A percentile compares a stretch with the other conserved stretches of the same genome.
Evolutionary conservation across 2,797 vertebrate species (phyloP).

Genomic region (Falco naumanni): DNA sequence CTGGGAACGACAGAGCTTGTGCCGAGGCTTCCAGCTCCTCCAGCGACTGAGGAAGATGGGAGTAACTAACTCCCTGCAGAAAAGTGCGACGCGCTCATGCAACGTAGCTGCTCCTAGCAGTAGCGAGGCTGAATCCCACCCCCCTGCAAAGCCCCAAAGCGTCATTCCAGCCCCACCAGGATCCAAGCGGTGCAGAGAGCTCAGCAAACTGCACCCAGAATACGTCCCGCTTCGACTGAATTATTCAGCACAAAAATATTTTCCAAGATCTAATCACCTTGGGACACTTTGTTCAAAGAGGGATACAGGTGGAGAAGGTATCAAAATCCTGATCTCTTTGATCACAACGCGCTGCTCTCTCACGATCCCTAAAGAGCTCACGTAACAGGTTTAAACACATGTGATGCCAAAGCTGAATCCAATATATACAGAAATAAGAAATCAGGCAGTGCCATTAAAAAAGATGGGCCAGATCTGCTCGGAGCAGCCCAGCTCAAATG

Average conservation of each 20-base stretch:
- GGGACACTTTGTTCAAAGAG: neutral
- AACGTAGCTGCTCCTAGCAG: neutral
- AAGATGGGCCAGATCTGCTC: neutral
- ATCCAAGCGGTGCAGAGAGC: neutral
- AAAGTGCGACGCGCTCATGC: fast-evolving
- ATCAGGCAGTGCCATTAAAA: neutral
- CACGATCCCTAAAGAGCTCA: neutral
- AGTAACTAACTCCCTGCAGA: neutral
- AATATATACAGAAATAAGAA: neutral
- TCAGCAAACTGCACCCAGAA: neutral
- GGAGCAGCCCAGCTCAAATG: neutral
- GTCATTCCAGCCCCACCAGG: no score
- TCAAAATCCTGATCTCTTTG: neutral
- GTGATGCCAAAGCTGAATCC: neutral
- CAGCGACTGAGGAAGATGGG: neutral
- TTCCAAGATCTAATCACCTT: neutral
- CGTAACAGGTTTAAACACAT: neutral
- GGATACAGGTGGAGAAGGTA: neutral
- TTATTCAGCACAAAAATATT: neutral
- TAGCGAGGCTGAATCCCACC: fast-evolving
- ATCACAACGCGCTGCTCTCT: neutral
- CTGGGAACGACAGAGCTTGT: neutral
- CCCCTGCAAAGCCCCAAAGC: neutral
- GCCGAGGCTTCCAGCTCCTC: neutral
- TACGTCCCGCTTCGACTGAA: neutral